phyloP scores from a whole-genome alignment of 1,140 invertebrate species.

The Thereuonema tuberculata region DNA sequence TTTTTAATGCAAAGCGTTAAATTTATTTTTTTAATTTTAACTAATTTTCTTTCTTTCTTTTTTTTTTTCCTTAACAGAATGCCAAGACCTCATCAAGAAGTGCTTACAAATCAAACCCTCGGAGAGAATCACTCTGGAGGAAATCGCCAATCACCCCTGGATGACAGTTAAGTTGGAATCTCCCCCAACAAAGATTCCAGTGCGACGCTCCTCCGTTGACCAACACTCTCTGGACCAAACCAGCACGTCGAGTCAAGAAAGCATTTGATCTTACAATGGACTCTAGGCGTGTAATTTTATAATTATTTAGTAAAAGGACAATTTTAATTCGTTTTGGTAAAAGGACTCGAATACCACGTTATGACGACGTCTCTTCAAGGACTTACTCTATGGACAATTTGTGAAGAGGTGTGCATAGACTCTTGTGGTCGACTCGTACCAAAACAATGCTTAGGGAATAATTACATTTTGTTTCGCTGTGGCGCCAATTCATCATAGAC shows the following conservation, averaged over 20 bases:
- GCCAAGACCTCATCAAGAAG: slow-evolving; percentile 42
- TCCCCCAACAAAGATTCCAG: slow-evolving; percentile 13
- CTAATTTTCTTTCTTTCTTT: neutral
- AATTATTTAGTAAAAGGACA: neutral
- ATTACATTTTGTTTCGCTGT: too few species aligned
- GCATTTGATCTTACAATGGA: slow-evolving; percentile 7
- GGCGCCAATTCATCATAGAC: too few species aligned
- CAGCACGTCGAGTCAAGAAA: slow-evolving; percentile 18
- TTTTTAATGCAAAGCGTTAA: neutral
- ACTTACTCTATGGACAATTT: too few species aligned
- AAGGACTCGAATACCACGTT: too few species aligned
- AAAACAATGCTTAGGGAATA: too few species aligned
- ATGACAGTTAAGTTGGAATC: slow-evolving; percentile 25
- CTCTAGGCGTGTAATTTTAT: neutral
- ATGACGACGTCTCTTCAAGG: too few species aligned
- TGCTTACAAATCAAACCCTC: slow-evolving; percentile 41
- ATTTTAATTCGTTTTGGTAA: too few species aligned
- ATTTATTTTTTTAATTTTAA: neutral
- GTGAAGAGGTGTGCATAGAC: too few species aligned
- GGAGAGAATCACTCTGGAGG: slow-evolving; percentile 40
- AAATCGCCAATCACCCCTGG: slow-evolving; percentile 47
- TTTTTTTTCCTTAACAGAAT: slow-evolving; percentile 33
- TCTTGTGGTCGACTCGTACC: too few species aligned
- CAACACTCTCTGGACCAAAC: slow-evolving; percentile 15
- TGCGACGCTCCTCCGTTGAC: slow-evolving; percentile 8